Base-by-base conservation (phyloP, 2,888 invertebrate species). In the Steromphala cineraria region DNA sequence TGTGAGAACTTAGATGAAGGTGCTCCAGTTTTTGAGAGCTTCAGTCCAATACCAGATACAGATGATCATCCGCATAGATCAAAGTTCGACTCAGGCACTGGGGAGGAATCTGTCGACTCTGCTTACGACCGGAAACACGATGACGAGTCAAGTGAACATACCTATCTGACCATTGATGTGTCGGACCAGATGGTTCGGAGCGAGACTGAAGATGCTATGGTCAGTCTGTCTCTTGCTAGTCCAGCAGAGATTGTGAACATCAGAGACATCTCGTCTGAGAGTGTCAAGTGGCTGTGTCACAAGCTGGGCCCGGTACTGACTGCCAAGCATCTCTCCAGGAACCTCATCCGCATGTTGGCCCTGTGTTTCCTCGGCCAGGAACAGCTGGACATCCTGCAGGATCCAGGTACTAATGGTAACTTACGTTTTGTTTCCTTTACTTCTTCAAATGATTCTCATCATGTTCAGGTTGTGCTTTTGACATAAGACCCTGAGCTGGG, bases 261-360 rank as follows among this genome's bases (percentile, higher is more conserved):
- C 67, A 87, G 91, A 31, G 90, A 93, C 82, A 89, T 93, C 21
- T 92, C 94, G 0, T 87, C 89, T 1, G 93, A 93, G 53, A 92
- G 90, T 62, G 88, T 93, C 24, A 96, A 97, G 83, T 99, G 99
- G 98, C 92, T 99, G 81, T 96, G 98, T 0, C 97, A 98, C 94
- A 95, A 98, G 84, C 94, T 99, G 21, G 99, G 99, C 0, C 99
- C 99, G 0, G 97, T 99, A 74, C 94, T 99, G 31, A 98, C 98
- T 0, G 97, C 98, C 56, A 96, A 97, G 87, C 96, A 97, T 94
- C 95, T 99, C 40, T 97, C 98, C 0, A 95, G 97, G 82, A 98
- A 98, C 94, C 94, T 99, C 85, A 94, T 99, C 15, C 96, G 98
- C 90, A 98, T 99, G 97, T 94, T 99, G 78, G 97, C 98, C 0